These are phyloP conservation scores for Crotalus viridis DNA, from an alignment of 2,113 vertebrate genomes.

Conservation along the genomic window DNA sequence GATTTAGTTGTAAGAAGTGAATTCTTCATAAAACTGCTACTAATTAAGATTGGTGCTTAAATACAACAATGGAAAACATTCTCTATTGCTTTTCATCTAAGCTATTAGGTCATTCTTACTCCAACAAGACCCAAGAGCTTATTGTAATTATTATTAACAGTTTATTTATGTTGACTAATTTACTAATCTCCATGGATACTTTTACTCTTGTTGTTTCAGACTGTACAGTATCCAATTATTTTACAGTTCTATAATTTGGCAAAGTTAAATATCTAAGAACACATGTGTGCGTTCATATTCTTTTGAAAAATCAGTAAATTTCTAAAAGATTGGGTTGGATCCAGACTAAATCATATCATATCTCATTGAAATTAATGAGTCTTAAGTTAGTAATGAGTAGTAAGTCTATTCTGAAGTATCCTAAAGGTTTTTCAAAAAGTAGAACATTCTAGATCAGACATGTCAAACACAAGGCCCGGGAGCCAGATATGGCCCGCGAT, in stretches of 20 bases:
- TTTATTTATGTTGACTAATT: neutral
- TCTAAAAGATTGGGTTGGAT: neutral
- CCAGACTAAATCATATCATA: neutral
- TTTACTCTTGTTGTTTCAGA: neutral
- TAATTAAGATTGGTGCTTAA: neutral
- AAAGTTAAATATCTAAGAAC: neutral
- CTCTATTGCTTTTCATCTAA: neutral
- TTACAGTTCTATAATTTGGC: neutral
- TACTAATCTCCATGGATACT: neutral
- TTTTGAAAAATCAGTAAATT: neutral
- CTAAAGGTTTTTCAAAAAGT: neutral
- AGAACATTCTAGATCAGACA: neutral
- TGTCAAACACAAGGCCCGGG: too few relatives aligned
- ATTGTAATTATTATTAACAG: neutral
- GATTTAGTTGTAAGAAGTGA: neutral
- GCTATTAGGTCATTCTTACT: neutral
- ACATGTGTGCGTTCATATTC: neutral
- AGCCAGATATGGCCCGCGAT: too few relatives aligned
- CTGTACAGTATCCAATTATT: neutral
- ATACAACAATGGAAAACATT: neutral
- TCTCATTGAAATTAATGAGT: neutral
- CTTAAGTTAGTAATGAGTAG: neutral
- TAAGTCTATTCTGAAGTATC: neutral
- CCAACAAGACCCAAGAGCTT: neutral
- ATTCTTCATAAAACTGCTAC: neutral